Conservation (phyloP, 2,113 vertebrate genomes). For the Eulemur rufifrons region DNA sequence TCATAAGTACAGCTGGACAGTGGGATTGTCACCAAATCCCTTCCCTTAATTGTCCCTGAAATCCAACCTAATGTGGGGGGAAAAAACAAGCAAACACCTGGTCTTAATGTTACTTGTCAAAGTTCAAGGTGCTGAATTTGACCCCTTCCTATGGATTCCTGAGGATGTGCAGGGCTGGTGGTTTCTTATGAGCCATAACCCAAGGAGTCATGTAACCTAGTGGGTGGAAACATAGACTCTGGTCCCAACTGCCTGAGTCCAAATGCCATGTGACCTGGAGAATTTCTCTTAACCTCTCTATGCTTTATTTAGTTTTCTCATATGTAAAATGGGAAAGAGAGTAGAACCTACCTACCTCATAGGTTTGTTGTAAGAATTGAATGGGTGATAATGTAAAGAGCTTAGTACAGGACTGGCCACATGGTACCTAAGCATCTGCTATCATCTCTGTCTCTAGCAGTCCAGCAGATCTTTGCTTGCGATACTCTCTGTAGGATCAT, state of each 20-base stretch:
- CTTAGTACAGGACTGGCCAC: not conserved
- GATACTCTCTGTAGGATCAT: not conserved
- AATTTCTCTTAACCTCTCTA: not conserved
- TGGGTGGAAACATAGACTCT: not conserved
- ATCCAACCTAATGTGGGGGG: not conserved
- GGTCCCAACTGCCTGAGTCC: not conserved
- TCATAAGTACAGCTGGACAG: not conserved
- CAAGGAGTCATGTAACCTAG: not conserved
- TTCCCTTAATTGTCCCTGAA: not conserved
- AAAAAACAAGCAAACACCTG: too few species aligned
- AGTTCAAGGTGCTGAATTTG: not conserved
- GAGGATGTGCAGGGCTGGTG: not conserved
- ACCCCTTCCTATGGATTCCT: not conserved
- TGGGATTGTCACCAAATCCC: not conserved
- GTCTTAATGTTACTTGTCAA: not conserved
- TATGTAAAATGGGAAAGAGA: not conserved
- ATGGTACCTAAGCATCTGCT: not conserved
- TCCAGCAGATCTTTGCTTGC: not conserved
- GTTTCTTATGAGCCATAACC: not conserved
- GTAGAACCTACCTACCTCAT: not conserved
- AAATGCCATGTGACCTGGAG: not conserved
- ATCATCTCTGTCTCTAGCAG: not conserved
- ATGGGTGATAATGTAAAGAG: not conserved
- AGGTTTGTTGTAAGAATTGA: not conserved
- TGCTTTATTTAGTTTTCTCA: not conserved